These are phyloP conservation scores for Fistularia commersonii DNA, from an alignment of 2,797 vertebrate genomes.

Conservation along the genomic window DNA sequence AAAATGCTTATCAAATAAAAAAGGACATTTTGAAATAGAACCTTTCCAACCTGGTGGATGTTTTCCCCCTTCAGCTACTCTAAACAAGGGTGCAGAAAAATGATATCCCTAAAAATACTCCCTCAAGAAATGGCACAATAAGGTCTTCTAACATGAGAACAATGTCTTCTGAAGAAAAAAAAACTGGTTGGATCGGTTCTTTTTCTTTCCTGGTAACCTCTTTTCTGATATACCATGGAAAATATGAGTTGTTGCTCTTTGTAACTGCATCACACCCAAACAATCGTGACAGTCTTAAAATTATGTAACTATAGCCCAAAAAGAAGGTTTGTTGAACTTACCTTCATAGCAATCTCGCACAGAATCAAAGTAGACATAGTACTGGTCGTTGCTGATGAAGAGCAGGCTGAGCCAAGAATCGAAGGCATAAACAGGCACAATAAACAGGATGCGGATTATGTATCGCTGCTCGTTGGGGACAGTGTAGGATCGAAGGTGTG, in stretches of 20 bases:
- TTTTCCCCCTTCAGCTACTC: not conserved
- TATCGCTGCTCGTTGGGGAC: constrained; percentile 93
- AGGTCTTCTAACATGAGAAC: constrained; percentile 15
- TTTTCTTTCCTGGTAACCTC: constrained; percentile 1
- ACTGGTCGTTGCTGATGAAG: constrained; percentile 89
- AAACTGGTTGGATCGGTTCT: constrained; percentile 63
- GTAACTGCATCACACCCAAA: constrained; percentile 1
- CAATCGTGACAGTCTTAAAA: not conserved
- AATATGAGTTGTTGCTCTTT: not conserved
- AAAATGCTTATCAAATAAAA: not conserved
- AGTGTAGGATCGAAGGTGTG: constrained; percentile 89
- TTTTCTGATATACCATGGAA: constrained; percentile 1
- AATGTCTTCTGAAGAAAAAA: constrained; percentile 18
- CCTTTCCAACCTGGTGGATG: not conserved
- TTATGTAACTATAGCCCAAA: not conserved
- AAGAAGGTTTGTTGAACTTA: constrained; percentile 39
- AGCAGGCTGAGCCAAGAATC: constrained; percentile 98
- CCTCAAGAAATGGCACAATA: constrained; percentile 21
- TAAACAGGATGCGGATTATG: constrained; percentile 94
- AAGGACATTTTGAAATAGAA: not conserved
- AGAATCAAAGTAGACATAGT: constrained; percentile 93
- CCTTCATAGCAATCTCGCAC: constrained; percentile 96
- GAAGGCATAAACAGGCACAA: constrained; percentile 91
- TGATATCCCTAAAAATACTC: constrained; percentile 14
- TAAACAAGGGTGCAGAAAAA: not conserved